These are phyloP conservation scores for Polydrusus pterygomalis DNA, from an alignment of 2,888 invertebrate species.

Conservation along the genomic window DNA sequence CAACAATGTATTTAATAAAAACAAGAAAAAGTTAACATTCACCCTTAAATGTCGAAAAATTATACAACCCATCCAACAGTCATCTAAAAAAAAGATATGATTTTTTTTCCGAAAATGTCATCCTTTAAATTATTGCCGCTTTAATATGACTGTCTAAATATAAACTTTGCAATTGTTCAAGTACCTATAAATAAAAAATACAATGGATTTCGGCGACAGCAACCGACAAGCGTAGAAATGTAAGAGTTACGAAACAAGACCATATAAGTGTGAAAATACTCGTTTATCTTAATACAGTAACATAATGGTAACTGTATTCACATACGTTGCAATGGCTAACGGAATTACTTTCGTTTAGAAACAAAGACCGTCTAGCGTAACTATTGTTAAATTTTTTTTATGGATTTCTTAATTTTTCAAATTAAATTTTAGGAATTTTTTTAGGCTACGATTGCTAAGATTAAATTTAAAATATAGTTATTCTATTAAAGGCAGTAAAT, in stretches of 20 bases:
- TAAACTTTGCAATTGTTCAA: constrained; percentile 1
- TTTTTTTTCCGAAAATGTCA: too few species aligned
- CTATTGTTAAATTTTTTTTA: neutral
- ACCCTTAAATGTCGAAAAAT: too few species aligned
- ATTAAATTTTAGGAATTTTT: too few species aligned
- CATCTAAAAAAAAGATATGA: too few species aligned
- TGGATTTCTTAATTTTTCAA: neutral
- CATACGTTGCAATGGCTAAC: constrained; percentile 15
- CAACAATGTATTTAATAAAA: too few species aligned
- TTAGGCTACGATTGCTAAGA: too few species aligned
- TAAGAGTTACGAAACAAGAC: constrained; percentile 48
- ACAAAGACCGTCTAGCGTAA: neutral
- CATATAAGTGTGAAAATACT: constrained; percentile 56
- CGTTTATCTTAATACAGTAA: constrained; percentile 55
- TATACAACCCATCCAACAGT: too few species aligned
- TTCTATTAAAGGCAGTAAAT: too few species aligned
- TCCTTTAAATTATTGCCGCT: neutral
- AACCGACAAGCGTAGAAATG: neutral
- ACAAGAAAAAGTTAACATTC: too few species aligned
- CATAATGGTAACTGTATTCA: constrained; percentile 22
- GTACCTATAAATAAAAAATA: constrained; percentile 4
- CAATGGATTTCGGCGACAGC: neutral
- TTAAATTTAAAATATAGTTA: too few species aligned
- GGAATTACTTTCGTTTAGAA: neutral
- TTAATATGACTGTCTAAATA: neutral